phyloP scores from a whole-genome alignment of 2,888 invertebrate genomes.

The Tinea trinotella region DNA sequence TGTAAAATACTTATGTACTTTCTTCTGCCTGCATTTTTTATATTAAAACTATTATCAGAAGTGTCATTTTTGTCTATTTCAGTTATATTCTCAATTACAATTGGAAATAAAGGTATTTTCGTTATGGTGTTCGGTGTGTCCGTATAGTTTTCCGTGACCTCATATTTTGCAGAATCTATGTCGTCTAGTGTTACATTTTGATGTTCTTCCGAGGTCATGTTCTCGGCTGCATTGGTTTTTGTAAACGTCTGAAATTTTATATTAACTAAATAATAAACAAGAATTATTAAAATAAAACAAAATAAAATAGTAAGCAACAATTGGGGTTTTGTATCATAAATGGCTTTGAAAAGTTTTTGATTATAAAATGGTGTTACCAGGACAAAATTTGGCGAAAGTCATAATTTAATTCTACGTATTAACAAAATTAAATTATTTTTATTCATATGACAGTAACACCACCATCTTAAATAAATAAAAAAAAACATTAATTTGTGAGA shows the following conservation, averaged over 20 bases:
- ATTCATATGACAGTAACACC: too few species aligned
- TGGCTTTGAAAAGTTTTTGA: too few species aligned
- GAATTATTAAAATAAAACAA: too few species aligned
- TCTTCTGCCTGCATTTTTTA: neutral
- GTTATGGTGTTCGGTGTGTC: conserved; percentile 6
- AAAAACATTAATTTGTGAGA: too few species aligned
- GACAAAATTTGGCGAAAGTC: too few species aligned
- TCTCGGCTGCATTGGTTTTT: neutral
- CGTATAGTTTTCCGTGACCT: neutral
- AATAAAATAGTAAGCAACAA: too few species aligned
- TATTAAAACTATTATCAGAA: neutral
- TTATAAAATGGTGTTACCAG: too few species aligned
- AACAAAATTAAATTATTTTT: too few species aligned
- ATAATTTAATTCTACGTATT: too few species aligned
- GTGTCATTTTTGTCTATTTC: neutral
- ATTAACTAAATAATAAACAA: neutral
- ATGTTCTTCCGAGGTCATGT: neutral
- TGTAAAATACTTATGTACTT: conserved; percentile 16
- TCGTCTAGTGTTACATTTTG: neutral
- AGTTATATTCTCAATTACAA: neutral
- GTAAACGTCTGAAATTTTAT: neutral
- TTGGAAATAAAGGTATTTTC: neutral
- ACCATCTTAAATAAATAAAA: too few species aligned
- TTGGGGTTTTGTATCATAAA: too few species aligned
- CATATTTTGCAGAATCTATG: neutral